A percentile compares a stretch with the other conserved stretches of the same genome.
Evolutionary conservation across 2,888 invertebrate species (phyloP).

Genomic region (Phlogophora meticulosa): DNA sequence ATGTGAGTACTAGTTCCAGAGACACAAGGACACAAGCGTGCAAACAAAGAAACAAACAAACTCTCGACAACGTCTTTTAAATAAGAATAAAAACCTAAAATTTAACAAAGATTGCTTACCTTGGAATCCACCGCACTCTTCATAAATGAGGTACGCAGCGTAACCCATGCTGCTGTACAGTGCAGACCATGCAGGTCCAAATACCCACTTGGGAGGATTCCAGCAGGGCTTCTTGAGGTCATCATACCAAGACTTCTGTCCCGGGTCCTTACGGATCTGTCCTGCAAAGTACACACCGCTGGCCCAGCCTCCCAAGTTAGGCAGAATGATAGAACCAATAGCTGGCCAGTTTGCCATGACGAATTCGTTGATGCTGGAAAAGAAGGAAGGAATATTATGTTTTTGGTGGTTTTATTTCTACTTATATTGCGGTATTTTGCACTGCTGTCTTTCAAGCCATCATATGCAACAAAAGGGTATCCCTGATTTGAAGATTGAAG

Average conservation of each 20-base stretch:
- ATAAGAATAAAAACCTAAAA: too few species aligned
- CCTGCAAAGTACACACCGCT: conserved; percentile 92
- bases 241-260: conserved; percentile 81
- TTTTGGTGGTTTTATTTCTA: neutral
- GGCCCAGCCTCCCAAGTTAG: conserved; percentile 80
- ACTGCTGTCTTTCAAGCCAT: too few species aligned
- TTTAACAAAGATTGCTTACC: conserved; percentile 79
- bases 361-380: conserved; percentile 66
- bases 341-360: conserved; percentile 81
- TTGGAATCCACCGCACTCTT: conserved; percentile 94
- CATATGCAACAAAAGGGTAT: too few species aligned
- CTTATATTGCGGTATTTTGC: too few species aligned
- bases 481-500: too few species aligned
- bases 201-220: conserved; percentile 95
- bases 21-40: too few species aligned
- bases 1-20: too few species aligned
- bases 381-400: neutral
- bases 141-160: conserved; percentile 95
- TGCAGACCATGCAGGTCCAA: conserved; percentile 95
- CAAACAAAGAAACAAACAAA: too few species aligned
- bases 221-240: conserved; percentile 91
- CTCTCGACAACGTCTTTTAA: too few species aligned
- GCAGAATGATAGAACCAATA: conserved; percentile 80
- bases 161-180: conserved; percentile 96
- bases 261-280: conserved; percentile 88